Base-by-base conservation (phyloP, 23 tunicate genomes). In the Ciona savignyi region DNA sequence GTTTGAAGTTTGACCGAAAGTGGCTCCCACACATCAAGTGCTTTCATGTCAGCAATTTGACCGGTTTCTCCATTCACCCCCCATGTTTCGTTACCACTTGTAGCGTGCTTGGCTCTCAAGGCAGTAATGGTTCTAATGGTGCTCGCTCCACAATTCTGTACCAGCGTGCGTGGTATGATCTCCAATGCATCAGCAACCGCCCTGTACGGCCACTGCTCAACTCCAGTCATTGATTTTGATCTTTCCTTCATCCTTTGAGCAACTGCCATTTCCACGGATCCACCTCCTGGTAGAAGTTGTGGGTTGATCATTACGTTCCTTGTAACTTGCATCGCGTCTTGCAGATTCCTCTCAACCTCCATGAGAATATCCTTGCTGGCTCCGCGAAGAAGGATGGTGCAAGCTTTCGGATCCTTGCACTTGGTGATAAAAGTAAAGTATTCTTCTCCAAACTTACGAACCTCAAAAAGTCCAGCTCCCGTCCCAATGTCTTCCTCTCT, bases 301-400 rank as follows among this genome's bases (percentile, higher is more conserved):
- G 93, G 87, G 64, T 93, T 80, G 28, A 93, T 82, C 93, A 93
- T 85, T 30, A 93, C 98, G 60, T 93, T 93, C 28, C 98, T 79
- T 23, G 84, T 92, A 33, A 93, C 98, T 60, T 93, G 98, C 98
- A 93, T 93, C 23, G 98, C 98, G 33, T 93, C 98, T 48, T 93
- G 98, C 0, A 93, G 81, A 35, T 93, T 93, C 51, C 98, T 63
- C 62, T 93, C 98, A 4, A 93, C 93, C 35, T 93, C 98, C 98
- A 93, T 93, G 34, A 93, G 63, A 32, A 93, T 81, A 34, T 93
- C 98, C 68, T 93, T 93, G 77, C 88, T 81, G 9, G 98, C 98
- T 66, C 98, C 98, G 30, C 98, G 75, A 25, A 93, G 77, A 0
- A 93, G 70, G 23, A 93, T 93, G 9, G 98, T 93, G 84, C 98